Evolutionary conservation across 2,888 invertebrate genomes (phyloP).

Genomic region (Punctoribates punctum): DNA sequence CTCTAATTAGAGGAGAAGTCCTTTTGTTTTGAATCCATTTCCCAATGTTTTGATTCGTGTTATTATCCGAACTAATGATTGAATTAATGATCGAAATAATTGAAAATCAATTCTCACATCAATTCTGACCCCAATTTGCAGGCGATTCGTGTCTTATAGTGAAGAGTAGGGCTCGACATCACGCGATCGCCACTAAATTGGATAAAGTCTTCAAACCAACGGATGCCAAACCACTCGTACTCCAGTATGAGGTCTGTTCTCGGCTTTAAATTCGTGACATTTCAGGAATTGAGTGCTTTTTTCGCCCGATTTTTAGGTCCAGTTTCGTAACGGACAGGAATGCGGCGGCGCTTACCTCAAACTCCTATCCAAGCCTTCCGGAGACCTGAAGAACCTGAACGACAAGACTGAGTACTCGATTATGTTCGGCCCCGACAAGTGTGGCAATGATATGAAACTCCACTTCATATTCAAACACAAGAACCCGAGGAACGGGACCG

Average conservation of each 20-base stretch:
- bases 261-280: not conserved
- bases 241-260: conserved; percentile 66
- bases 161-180: conserved; percentile 86
- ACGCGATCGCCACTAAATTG: conserved; percentile 69
- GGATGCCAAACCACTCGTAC: conserved; percentile 70
- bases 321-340: conserved; percentile 90
- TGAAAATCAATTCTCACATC: conserved; percentile 21
- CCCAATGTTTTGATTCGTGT: not conserved
- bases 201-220: conserved; percentile 75
- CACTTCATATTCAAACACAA: conserved; percentile 88
- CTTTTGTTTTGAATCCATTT: too few relatives aligned
- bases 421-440: conserved; percentile 99
- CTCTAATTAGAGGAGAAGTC: too few relatives aligned
- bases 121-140: conserved; percentile 9
- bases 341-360: conserved; percentile 98
- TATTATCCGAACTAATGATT: not conserved
- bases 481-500: conserved; percentile 83
- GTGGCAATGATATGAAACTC: conserved; percentile 87
- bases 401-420: conserved; percentile 97
- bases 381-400: conserved; percentile 70
- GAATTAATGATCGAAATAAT: not conserved
- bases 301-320: conserved; percentile 51
- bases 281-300: conserved; percentile 15
- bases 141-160: conserved; percentile 48
- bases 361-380: conserved; percentile 66